Conservation (phyloP, 2,113 vertebrate species). For the Lonchura striata region DNA sequence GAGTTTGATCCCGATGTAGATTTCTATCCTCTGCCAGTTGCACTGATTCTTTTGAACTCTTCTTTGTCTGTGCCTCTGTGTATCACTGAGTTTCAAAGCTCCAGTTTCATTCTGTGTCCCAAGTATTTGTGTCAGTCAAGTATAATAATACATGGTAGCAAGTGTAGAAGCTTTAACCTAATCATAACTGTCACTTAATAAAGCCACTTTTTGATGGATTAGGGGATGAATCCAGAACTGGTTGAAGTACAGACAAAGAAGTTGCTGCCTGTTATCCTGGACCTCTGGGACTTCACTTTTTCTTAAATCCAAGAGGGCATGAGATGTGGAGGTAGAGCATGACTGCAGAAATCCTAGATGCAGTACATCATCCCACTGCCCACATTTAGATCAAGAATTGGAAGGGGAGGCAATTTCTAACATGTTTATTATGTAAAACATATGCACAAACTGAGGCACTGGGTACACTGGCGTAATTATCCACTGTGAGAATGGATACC, state of each 20-base stretch:
- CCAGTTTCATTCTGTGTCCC: background rate
- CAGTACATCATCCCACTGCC: accelerated
- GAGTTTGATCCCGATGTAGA: background rate
- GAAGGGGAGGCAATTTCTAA: background rate
- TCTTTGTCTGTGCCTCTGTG: background rate
- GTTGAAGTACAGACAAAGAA: background rate
- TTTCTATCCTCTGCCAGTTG: background rate
- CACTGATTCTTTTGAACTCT: background rate
- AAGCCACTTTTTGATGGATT: background rate
- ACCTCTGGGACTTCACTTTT: background rate
- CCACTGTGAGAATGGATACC: background rate
- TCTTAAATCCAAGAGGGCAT: background rate
- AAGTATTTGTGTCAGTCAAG: background rate
- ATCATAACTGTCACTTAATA: background rate
- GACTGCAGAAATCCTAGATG: background rate
- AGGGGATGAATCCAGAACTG: background rate
- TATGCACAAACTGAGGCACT: background rate
- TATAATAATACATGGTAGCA: background rate
- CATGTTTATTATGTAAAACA: background rate
- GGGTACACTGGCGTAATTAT: background rate
- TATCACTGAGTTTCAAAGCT: background rate
- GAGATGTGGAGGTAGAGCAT: background rate
- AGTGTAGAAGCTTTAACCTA: background rate
- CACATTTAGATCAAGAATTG: background rate
- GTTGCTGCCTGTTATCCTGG: background rate